phyloP scores from a whole-genome alignment of 2,797 vertebrate species.

The Eulemur albifrons region DNA sequence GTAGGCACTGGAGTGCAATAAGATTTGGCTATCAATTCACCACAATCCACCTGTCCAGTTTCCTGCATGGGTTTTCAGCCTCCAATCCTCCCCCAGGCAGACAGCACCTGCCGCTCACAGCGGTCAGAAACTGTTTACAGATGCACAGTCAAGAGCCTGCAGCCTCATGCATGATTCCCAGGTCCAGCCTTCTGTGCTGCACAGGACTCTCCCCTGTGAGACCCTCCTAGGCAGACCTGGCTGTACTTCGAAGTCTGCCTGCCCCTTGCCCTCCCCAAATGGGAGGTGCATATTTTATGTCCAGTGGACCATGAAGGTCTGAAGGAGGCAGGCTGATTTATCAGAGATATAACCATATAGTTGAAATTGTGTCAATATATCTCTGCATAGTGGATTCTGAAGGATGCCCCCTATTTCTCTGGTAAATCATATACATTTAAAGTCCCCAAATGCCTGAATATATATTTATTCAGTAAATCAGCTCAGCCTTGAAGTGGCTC shows the following conservation, averaged over 20 bases:
- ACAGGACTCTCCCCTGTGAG: neutral
- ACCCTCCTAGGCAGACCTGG: neutral
- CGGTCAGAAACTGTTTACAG: neutral
- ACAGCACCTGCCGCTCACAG: neutral
- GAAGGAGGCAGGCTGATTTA: conserved; percentile 70
- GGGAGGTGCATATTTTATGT: conserved; percentile 56
- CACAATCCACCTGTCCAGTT: neutral
- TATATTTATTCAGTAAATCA: conserved; percentile 81
- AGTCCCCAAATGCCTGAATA: conserved; percentile 77
- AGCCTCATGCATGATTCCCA: neutral
- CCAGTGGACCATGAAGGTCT: conserved; percentile 71
- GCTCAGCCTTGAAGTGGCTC: conserved; percentile 68
- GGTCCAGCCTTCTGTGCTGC: neutral
- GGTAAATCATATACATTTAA: conserved; percentile 78
- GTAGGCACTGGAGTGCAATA: neutral
- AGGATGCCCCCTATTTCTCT: conserved; percentile 72
- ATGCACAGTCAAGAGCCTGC: neutral
- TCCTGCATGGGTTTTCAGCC: neutral
- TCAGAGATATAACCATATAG: conserved; percentile 70
- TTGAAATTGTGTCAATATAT: conserved; percentile 78
- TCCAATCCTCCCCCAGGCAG: neutral
- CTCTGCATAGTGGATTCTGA: conserved; percentile 73
- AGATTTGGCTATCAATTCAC: neutral
- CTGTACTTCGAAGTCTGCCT: neutral
- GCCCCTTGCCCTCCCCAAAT: conserved; percentile 41